Evolutionary conservation across 1,140 invertebrate species (phyloP).

Genomic region (Cotesia vestalis): DNA sequence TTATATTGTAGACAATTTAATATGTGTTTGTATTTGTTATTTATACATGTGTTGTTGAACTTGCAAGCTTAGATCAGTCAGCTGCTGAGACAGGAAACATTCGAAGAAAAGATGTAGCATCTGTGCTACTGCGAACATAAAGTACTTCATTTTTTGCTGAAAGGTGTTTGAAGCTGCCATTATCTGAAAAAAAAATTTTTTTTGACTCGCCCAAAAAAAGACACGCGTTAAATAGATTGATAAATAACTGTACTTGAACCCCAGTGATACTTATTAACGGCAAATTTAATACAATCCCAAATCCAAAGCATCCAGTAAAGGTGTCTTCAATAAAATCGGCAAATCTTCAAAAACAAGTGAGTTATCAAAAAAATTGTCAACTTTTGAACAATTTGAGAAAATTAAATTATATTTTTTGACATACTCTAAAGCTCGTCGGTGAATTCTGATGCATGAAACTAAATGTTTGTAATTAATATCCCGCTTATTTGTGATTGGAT

Average conservation of each 20-base stretch:
- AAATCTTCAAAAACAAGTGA: neutral
- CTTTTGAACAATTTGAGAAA: neutral
- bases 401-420: neutral
- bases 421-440: slow-evolving; percentile 26
- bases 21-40: neutral
- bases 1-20: too few relatives aligned
- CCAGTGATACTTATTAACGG: neutral
- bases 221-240: neutral
- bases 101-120: slow-evolving; percentile 4
- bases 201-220: too few relatives aligned
- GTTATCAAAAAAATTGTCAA: neutral
- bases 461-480: slow-evolving; percentile 10
- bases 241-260: neutral
- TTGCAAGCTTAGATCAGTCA: neutral
- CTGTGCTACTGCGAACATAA: neutral
- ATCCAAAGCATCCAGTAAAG: neutral
- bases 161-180: too few relatives aligned
- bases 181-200: slow-evolving; percentile 4
- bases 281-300: neutral
- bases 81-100: slow-evolving; percentile 8
- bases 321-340: neutral
- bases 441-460: slow-evolving; percentile 12
- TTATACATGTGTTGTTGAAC: neutral
- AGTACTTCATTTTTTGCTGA: too few relatives aligned
- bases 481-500: neutral